phyloP scores from a whole-genome alignment of 1,140 invertebrate species.

The Drosophila nebulosa region DNA sequence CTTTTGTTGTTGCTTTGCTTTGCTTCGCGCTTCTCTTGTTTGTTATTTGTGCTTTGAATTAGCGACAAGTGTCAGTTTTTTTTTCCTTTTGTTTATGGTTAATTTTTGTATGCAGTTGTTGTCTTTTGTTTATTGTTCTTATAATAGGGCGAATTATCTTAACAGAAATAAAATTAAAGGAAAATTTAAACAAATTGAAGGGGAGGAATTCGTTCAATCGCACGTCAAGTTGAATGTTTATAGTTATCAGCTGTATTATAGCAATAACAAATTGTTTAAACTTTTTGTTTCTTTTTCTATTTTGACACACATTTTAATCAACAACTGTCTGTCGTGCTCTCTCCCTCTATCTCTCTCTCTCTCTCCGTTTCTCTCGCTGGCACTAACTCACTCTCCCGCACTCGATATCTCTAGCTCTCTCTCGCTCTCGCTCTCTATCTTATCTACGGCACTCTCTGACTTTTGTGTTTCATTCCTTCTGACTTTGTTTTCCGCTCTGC shows the following conservation, averaged over 20 bases:
- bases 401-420: constrained; percentile 9
- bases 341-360: constrained; percentile 5
- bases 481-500: constrained; percentile 10
- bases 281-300: constrained; percentile 15
- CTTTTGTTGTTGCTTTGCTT: constrained; percentile 13
- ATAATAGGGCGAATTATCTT: not conserved
- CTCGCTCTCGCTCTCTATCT: constrained; percentile 18
- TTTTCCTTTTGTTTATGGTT: constrained; percentile 1
- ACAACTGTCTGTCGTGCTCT: constrained; percentile 17
- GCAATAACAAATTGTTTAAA: constrained; percentile 19
- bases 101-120: constrained; percentile 39
- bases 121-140: constrained; percentile 24
- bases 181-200: not conserved
- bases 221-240: constrained; percentile 24
- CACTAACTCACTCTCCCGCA: not conserved
- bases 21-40: constrained; percentile 11
- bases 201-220: not conserved
- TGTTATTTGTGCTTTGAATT: constrained; percentile 1
- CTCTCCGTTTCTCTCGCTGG: not conserved
- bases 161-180: constrained; percentile 17
- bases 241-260: constrained; percentile 19
- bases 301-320: constrained; percentile 70
- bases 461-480: constrained; percentile 17
- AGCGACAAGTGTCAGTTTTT: constrained; percentile 43
- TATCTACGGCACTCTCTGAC: constrained; percentile 5